Percentiles rank a stretch among this genome's conserved stretches.
Evolutionary conservation across 2,888 invertebrate species (phyloP).

Genomic region (Notodonta dromedarius): DNA sequence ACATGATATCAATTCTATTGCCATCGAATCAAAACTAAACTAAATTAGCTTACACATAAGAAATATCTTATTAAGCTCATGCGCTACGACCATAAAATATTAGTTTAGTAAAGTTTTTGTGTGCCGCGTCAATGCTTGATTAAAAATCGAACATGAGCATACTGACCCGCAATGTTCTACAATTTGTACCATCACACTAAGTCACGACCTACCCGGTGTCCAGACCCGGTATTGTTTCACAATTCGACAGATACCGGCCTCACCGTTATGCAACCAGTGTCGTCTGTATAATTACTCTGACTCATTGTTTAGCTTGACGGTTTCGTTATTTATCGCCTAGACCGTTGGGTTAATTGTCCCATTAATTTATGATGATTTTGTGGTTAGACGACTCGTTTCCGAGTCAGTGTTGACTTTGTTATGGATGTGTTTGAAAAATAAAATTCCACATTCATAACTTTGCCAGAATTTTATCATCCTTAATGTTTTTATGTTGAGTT

Average conservation of each 20-base stretch:
- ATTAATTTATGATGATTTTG: constrained; percentile 13
- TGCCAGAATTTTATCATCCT: too few species aligned
- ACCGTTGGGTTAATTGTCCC: constrained; percentile 22
- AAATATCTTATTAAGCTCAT: too few species aligned
- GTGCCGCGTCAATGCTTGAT: too few species aligned
- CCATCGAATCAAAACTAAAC: too few species aligned
- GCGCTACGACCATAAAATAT: too few species aligned
- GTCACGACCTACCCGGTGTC: constrained; percentile 44
- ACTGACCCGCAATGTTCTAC: constrained; percentile 29
- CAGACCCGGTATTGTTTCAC: constrained; percentile 40
- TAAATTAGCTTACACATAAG: too few species aligned
- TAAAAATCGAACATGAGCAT: constrained; percentile 11
- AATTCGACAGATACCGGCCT: constrained; percentile 42
- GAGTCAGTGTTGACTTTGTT: not conserved
- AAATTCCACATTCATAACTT: too few species aligned
- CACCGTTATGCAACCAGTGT: constrained; percentile 58
- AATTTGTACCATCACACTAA: constrained; percentile 47
- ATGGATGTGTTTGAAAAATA: not conserved
- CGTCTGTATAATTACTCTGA: constrained; percentile 62
- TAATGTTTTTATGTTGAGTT: too few species aligned
- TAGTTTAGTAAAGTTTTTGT: too few species aligned
- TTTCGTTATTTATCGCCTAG: constrained; percentile 45
- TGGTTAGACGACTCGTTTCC: not conserved
- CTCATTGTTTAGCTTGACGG: constrained; percentile 51
- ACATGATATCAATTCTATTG: too few species aligned